Percentiles rank a stretch among this genome's conserved stretches.
phyloP scores from a whole-genome alignment of 2,113 vertebrate species.

The Electrona antarctica region DNA sequence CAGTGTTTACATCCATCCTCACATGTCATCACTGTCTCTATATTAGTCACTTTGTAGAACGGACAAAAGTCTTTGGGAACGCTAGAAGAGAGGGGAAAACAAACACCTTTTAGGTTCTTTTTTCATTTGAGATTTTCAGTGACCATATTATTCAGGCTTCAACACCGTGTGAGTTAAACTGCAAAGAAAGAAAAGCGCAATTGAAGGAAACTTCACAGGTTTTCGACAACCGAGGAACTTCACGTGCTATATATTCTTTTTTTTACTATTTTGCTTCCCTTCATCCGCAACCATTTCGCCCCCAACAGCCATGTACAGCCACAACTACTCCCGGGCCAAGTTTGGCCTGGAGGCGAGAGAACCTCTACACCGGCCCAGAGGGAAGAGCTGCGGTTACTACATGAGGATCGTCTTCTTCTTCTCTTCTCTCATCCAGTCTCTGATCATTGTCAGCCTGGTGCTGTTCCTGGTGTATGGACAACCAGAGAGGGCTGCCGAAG shows the following conservation, averaged over 20 bases:
- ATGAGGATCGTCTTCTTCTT: conserved; percentile 90
- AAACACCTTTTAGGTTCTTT: neutral
- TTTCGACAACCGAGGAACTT: too few species aligned
- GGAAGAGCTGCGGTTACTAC: conserved; percentile 83
- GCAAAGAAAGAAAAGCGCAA: neutral
- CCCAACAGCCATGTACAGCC: conserved; percentile 80
- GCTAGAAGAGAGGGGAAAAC: neutral
- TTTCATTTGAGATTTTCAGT: neutral
- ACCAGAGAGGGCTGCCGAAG: conserved; percentile 80
- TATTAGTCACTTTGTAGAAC: neutral
- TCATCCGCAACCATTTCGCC: conserved; percentile 51
- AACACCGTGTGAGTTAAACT: neutral
- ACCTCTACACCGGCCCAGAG: conserved; percentile 62
- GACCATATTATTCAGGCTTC: neutral
- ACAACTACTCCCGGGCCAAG: conserved; percentile 79
- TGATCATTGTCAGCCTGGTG: conserved; percentile 93
- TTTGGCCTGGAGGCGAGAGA: conserved; percentile 76
- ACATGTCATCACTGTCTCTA: conserved; percentile 25
- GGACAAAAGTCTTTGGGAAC: neutral
- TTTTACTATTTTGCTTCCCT: conserved; percentile 1
- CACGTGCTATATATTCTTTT: neutral
- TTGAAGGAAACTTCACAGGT: neutral
- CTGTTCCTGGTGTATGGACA: conserved; percentile 94
- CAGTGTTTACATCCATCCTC: conserved; percentile 61
- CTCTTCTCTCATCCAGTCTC: conserved; percentile 89